These are phyloP conservation scores for Anisognathus igniventris DNA, from an alignment of 2,797 vertebrate genomes.

Conservation along the genomic window DNA sequence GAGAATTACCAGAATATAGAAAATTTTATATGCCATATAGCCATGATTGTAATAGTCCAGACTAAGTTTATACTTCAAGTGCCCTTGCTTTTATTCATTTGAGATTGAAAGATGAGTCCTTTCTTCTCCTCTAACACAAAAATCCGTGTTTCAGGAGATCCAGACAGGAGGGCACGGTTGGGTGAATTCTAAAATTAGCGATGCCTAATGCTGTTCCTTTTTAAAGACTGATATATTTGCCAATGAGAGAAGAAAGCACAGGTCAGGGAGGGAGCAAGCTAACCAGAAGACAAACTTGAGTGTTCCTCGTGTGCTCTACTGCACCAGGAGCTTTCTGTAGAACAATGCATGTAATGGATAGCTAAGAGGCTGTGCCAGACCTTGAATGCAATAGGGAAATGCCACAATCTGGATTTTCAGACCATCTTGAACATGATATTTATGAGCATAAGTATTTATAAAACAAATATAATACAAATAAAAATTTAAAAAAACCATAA, in stretches of 20 bases:
- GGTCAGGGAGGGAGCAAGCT: neutral
- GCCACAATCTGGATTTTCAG: neutral
- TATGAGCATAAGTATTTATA: neutral
- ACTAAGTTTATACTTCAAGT: neutral
- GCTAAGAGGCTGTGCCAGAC: neutral
- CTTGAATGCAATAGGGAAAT: neutral
- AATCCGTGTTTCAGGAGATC: neutral
- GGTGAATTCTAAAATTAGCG: neutral
- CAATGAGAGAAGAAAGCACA: neutral
- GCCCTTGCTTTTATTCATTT: neutral
- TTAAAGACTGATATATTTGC: neutral
- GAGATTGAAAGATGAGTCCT: neutral
- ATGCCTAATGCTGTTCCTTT: neutral
- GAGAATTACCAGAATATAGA: neutral
- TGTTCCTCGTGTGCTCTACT: neutral
- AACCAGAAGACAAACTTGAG: neutral
- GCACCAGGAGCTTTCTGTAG: neutral
- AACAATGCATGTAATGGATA: neutral
- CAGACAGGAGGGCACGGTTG: neutral
- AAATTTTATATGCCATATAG: neutral
- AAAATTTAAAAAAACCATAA: accelerated
- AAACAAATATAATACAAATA: neutral
- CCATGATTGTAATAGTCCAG: neutral
- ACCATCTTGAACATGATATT: neutral
- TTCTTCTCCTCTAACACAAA: neutral